phyloP scores from a whole-genome alignment of 64 coral and sea anemone species.

The Pocillopora damicornis region DNA sequence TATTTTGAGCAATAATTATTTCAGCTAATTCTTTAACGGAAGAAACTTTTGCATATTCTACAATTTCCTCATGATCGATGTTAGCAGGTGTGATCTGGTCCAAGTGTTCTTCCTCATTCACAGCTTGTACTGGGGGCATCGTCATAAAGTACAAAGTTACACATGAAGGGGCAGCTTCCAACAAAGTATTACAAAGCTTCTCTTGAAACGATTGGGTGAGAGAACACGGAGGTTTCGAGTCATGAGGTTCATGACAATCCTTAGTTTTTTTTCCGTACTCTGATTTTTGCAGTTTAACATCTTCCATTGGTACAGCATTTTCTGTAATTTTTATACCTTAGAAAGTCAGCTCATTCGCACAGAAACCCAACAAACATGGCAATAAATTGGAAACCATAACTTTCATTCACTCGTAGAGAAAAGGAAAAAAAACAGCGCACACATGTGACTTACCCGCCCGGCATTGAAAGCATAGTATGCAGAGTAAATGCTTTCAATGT shows the following conservation, averaged over 20 bases:
- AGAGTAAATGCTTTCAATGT: too few relatives aligned
- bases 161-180: slow-evolving; percentile 38
- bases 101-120: slow-evolving; percentile 22
- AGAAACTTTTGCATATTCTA: slow-evolving; percentile 30
- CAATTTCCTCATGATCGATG: slow-evolving; percentile 43
- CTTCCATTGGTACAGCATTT: slow-evolving; percentile 1
- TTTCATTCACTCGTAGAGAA: too few relatives aligned
- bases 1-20: slow-evolving; percentile 34
- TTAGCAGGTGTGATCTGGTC: slow-evolving; percentile 15
- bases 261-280: slow-evolving; percentile 16
- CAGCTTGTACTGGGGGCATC: slow-evolving; percentile 9
- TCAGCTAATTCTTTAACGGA: slow-evolving; percentile 20
- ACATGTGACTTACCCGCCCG: too few relatives aligned
- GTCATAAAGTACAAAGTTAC: slow-evolving; percentile 44
- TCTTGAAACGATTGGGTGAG: slow-evolving; percentile 4
- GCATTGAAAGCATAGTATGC: too few relatives aligned
- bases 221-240: slow-evolving; percentile 7
- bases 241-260: slow-evolving; percentile 11
- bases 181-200: slow-evolving; percentile 16
- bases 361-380: too few relatives aligned
- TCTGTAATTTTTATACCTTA: background rate
- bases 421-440: too few relatives aligned
- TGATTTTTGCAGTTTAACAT: background rate
- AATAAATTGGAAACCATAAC: too few relatives aligned
- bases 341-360: too few relatives aligned